Conservation (phyloP, 2,113 vertebrate species). For the Asarcornis scutulata region DNA sequence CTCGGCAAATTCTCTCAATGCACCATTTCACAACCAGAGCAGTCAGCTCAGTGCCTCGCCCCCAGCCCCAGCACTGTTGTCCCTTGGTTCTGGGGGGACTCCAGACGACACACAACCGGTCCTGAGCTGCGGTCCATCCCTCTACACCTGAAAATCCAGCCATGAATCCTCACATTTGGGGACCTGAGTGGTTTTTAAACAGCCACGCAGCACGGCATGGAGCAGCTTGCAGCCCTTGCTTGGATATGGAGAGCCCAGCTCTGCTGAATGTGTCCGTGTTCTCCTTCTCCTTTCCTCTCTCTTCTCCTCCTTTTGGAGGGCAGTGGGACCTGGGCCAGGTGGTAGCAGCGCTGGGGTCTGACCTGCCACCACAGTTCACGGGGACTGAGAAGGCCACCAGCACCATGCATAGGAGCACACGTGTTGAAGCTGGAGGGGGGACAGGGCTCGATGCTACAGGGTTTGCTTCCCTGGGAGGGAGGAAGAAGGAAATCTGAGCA, state of each 20-base stretch:
- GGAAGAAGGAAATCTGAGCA: not conserved
- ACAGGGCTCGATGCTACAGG: not conserved
- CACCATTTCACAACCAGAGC: not conserved
- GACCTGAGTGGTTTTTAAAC: not conserved
- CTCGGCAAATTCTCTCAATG: not conserved
- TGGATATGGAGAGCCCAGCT: not conserved
- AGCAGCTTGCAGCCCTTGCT: not conserved
- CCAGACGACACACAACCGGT: fast-evolving
- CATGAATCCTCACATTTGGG: not conserved
- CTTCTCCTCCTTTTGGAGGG: not conserved
- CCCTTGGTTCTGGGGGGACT: fast-evolving
- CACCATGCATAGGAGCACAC: not conserved
- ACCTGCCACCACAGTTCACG: not conserved
- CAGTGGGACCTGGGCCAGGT: not conserved
- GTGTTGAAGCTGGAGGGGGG: not conserved
- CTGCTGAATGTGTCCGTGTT: too few relatives aligned
- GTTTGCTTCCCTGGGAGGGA: not conserved
- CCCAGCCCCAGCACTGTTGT: not conserved
- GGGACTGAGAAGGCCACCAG: not conserved
- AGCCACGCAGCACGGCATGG: not conserved
- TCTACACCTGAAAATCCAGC: not conserved
- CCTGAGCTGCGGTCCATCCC: not conserved
- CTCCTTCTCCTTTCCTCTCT: not conserved
- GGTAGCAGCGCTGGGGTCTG: not conserved
- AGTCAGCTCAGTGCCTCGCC: not conserved